A percentile compares a stretch with the other conserved stretches of the same genome.
These are phyloP conservation scores for Platalea minor DNA, from an alignment of 2,797 vertebrate species.

Conservation along the genomic window DNA sequence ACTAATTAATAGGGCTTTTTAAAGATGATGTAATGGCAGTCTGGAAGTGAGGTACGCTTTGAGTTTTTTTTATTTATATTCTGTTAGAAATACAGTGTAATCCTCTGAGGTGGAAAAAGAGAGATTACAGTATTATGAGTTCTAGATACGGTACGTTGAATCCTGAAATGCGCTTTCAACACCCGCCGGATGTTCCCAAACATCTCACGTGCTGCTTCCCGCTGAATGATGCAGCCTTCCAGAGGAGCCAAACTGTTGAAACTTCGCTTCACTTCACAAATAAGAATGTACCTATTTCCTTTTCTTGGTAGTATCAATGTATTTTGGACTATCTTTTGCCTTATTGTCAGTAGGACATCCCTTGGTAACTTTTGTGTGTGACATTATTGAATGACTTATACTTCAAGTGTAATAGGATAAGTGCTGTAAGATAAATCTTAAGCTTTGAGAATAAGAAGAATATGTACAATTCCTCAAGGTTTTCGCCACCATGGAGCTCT, in stretches of 20 bases:
- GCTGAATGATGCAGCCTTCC: conserved; percentile 49
- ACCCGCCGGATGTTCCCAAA: conserved; percentile 14
- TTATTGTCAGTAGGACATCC: conserved; percentile 24
- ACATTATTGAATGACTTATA: neutral
- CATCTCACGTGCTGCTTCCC: conserved; percentile 30
- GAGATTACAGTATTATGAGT: conserved; percentile 24
- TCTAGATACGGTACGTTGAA: conserved; percentile 15
- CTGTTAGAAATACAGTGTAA: conserved; percentile 21
- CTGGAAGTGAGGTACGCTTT: conserved; percentile 4
- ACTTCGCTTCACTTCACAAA: neutral
- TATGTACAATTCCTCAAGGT: conserved; percentile 37
- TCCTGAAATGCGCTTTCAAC: conserved; percentile 52
- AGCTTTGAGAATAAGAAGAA: conserved; percentile 25
- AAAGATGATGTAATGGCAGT: conserved; percentile 18
- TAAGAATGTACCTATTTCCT: neutral
- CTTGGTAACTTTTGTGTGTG: conserved; percentile 15
- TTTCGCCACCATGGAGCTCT: neutral
- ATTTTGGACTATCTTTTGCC: neutral
- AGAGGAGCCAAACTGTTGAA: conserved; percentile 55
- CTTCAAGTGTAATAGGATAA: neutral
- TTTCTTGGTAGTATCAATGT: conserved; percentile 11
- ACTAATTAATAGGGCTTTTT: conserved; percentile 11
- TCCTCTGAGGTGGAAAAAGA: neutral
- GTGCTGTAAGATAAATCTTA: neutral
- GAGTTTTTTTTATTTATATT: conserved; percentile 11